These are phyloP conservation scores for Cepphus grylle DNA, from an alignment of 2,113 vertebrate species.

Conservation along the genomic window DNA sequence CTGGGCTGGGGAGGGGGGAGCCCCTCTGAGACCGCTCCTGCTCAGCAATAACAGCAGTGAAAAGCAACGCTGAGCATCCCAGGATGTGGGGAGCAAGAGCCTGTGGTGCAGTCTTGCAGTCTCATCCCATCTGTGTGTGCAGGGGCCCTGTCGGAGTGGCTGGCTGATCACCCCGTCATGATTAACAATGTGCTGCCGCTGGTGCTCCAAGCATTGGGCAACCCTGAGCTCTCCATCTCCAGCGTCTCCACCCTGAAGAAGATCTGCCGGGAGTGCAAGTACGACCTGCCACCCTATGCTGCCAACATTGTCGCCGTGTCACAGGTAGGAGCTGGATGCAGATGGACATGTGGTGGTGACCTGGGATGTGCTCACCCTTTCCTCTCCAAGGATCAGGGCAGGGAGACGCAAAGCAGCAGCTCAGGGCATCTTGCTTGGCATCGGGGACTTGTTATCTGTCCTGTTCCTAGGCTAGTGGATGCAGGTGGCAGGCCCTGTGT, in stretches of 20 bases:
- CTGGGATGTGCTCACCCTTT: neutral
- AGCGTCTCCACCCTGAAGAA: slow-evolving; percentile 98
- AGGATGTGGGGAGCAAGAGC: rapidly evolving
- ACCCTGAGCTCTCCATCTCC: slow-evolving; percentile 96
- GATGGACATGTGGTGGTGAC: neutral
- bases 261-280: slow-evolving; percentile 98
- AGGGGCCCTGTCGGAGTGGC: slow-evolving; percentile 97
- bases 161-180: slow-evolving; percentile 98
- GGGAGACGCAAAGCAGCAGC: neutral
- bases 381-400: neutral
- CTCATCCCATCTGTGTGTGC: neutral
- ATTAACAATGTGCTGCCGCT: slow-evolving; percentile 95
- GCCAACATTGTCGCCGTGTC: slow-evolving; percentile 97
- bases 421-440: neutral
- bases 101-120: neutral
- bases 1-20: neutral
- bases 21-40: neutral
- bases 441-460: neutral
- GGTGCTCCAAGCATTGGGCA: slow-evolving; percentile 94
- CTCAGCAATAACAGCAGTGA: neutral
- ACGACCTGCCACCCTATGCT: slow-evolving; percentile 93
- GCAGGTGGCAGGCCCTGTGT: neutral
- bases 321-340: slow-evolving; percentile 77
- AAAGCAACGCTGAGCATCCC: neutral
- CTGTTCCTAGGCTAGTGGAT: neutral